Conservation (phyloP, 2,888 invertebrate genomes). For the Eugnorisma glareosa region DNA sequence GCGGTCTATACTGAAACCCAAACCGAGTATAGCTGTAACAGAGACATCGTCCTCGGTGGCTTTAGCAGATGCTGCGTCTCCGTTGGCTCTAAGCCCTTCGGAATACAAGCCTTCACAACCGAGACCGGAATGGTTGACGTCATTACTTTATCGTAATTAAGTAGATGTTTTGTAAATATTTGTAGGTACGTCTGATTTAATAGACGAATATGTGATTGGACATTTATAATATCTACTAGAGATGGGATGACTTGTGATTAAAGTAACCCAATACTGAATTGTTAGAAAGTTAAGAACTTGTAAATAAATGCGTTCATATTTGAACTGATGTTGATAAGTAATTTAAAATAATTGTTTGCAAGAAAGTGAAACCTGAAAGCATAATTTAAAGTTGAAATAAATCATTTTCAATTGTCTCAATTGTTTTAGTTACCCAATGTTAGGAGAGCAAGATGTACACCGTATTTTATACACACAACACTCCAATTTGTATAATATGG, state of each 20-base stretch:
- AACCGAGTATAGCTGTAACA: constrained; percentile 89
- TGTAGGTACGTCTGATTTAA: constrained; percentile 63
- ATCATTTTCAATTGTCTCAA: constrained; percentile 76
- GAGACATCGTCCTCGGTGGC: constrained; percentile 87
- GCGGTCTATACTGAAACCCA: constrained; percentile 90
- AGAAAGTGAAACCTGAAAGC: constrained; percentile 78
- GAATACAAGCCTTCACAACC: constrained; percentile 85
- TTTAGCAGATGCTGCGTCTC: constrained; percentile 84
- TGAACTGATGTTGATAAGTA: constrained; percentile 85
- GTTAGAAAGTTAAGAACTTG: constrained; percentile 71
- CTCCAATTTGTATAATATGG: neutral
- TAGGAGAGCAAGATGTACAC: neutral
- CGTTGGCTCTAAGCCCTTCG: constrained; percentile 84
- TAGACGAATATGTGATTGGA: constrained; percentile 67
- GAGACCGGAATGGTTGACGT: constrained; percentile 86
- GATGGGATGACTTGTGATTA: constrained; percentile 45
- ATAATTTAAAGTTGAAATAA: constrained; percentile 88
- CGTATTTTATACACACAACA: no score
- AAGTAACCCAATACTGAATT: constrained; percentile 60
- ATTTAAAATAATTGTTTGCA: constrained; percentile 80
- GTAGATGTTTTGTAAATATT: constrained; percentile 69
- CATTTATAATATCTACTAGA: constrained; percentile 60
- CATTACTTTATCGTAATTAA: constrained; percentile 87
- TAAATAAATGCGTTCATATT: constrained; percentile 79
- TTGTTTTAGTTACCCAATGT: constrained; percentile 48